Conservation (phyloP, 2,888 invertebrate species). For the Lacanobia wlatinum region DNA sequence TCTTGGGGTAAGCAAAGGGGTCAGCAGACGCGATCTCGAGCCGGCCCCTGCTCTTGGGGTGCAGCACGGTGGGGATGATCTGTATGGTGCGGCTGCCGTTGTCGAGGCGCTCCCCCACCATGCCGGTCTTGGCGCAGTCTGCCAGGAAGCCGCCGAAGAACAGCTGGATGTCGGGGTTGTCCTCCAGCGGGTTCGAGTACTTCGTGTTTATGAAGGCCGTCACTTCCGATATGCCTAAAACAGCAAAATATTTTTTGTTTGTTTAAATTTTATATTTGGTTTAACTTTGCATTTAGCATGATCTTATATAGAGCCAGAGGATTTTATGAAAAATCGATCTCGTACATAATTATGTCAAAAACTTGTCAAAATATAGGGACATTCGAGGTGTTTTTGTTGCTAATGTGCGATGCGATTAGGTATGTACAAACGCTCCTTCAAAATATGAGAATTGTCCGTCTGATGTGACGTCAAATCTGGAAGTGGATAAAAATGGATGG, state of each 20-base stretch:
- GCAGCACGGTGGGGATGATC: slow-evolving; percentile 95
- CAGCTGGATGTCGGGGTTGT: slow-evolving; percentile 96
- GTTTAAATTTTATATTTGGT: background rate
- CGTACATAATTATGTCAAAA: too few relatives aligned
- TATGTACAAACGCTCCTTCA: too few relatives aligned
- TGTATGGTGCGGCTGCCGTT: slow-evolving; percentile 92
- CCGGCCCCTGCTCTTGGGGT: slow-evolving; percentile 96
- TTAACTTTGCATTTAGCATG: too few relatives aligned
- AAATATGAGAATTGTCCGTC: too few relatives aligned
- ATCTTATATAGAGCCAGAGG: too few relatives aligned
- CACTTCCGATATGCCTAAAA: slow-evolving; percentile 94
- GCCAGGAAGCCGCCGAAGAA: slow-evolving; percentile 97
- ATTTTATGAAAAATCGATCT: too few relatives aligned
- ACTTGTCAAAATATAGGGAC: too few relatives aligned
- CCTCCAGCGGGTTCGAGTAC: slow-evolving; percentile 93
- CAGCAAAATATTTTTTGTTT: too few relatives aligned
- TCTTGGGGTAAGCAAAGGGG: slow-evolving; percentile 95
- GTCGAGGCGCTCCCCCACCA: slow-evolving; percentile 94
- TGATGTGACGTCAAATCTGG: too few relatives aligned
- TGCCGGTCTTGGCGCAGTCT: slow-evolving; percentile 96
- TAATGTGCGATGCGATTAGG: too few relatives aligned
- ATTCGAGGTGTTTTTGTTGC: too few relatives aligned
- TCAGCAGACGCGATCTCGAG: slow-evolving; percentile 94
- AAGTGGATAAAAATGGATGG: too few relatives aligned
- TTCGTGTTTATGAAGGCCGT: slow-evolving; percentile 96